Percentiles rank a stretch among this genome's conserved stretches.
These are phyloP conservation scores for Nymphalis polychloros DNA, from an alignment of 2,888 invertebrate genomes.

Conservation along the genomic window DNA sequence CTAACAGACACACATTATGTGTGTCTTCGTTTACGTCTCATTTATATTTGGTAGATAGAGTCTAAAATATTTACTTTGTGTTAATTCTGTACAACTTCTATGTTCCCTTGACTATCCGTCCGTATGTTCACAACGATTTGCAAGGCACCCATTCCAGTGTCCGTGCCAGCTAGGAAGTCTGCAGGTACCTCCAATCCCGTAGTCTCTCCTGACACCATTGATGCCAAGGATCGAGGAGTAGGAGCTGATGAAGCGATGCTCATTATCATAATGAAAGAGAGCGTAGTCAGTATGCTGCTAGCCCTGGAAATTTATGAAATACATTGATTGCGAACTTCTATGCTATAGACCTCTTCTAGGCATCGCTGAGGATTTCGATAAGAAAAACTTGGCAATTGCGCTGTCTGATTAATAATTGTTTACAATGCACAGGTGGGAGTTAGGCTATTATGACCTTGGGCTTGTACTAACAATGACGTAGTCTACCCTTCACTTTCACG, in stretches of 20 bases:
- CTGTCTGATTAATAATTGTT: too few relatives aligned
- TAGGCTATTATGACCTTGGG: too few relatives aligned
- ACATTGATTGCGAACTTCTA: background rate
- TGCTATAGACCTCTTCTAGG: too few relatives aligned
- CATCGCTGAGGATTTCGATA: too few relatives aligned
- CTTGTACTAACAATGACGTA: too few relatives aligned
- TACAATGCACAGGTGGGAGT: too few relatives aligned
- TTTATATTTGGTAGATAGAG: too few relatives aligned
- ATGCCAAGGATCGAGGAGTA: conserved; percentile 46
- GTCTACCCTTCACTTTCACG: too few relatives aligned
- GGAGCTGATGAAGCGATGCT: conserved; percentile 55
- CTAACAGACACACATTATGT: too few relatives aligned
- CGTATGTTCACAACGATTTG: conserved; percentile 72
- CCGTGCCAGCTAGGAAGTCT: conserved; percentile 61
- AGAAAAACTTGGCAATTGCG: too few relatives aligned
- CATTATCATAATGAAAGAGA: conserved; percentile 49
- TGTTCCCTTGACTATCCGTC: conserved; percentile 72
- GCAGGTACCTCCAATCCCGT: conserved; percentile 69
- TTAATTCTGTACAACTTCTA: conserved; percentile 69
- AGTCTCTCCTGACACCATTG: conserved; percentile 62
- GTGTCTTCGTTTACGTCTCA: too few relatives aligned
- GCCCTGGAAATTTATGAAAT: conserved; percentile 51
- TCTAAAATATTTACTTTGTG: background rate
- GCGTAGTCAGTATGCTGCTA: conserved; percentile 45
- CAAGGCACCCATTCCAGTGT: conserved; percentile 60